Base-by-base conservation (phyloP, 2,888 invertebrate species). In the Tetranychus truncatus region DNA sequence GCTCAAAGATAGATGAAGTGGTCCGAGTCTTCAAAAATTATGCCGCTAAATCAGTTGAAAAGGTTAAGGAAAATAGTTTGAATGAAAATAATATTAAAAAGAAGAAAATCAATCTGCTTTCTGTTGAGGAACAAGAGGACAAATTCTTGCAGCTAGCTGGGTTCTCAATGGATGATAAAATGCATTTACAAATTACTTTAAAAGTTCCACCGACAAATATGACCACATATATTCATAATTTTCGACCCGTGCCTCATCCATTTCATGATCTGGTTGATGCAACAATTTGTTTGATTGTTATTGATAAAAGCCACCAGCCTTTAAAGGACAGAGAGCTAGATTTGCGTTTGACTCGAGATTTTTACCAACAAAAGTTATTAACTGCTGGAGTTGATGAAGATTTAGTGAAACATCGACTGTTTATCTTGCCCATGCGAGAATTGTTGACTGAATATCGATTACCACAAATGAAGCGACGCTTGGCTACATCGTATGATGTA, bases 361-460 rank as follows among this genome's bases (percentile, higher is more conserved):
- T 73, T 44, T 76, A 76, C 21, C 20, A 11, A 18, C 65, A 75
- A n/a, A 55, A 67, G n/a, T 24, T 77, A 7, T 8, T 45, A 1
- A 73, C 18, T n/a, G 71, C 66, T 55, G 69, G 66, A 34, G 45
- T 74, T 15, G 44, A 20, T 7, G 71, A 76, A 20, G 69, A 74
- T 21, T 34, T 74, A 9, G 44, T 75, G 75, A 75, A 69, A 81
- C 81, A 67, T n/a, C 8, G 71, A 46, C 72, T 77, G 55, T 86
- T 88, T 81, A 85, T 94, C 44, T 86, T 93, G 78, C 91, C 93
- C 0, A 85, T 92, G 79, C 88, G 90, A 80, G 89, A 90, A 80
- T 82, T 95, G 1, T 87, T 88, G 81, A 88, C 89, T 1, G 93
- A 93, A 81, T 90, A 89, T 84, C 88, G 88, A 77, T 88, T 89